These are phyloP conservation scores for Lasioglossum baleicum DNA, from an alignment of 1,140 invertebrate species.

Conservation along the genomic window DNA sequence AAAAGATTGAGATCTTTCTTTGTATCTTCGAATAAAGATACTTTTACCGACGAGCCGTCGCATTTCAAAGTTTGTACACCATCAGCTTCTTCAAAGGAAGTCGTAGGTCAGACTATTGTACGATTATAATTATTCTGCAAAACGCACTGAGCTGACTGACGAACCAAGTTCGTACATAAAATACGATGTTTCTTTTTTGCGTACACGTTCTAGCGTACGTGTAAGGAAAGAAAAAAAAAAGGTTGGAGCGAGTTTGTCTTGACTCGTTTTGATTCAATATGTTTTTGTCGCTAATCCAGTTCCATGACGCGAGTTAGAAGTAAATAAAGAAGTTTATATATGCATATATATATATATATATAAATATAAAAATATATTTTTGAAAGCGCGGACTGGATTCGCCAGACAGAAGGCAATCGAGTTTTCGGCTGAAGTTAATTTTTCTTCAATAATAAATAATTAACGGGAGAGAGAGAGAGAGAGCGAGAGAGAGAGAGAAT, in stretches of 20 bases:
- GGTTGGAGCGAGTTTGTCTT: slow-evolving; percentile 21
- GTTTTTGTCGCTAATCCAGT: slow-evolving; percentile 68
- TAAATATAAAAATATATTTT: slow-evolving; percentile 66
- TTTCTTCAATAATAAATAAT: slow-evolving; percentile 40
- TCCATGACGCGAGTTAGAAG: slow-evolving; percentile 66
- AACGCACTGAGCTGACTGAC: slow-evolving; percentile 50
- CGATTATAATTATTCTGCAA: slow-evolving; percentile 48
- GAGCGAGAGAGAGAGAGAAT: not conserved
- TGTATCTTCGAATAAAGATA: slow-evolving; percentile 44
- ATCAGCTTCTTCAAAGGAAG: slow-evolving; percentile 47
- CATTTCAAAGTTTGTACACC: slow-evolving; percentile 40
- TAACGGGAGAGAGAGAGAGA: slow-evolving; percentile 31
- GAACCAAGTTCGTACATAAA: slow-evolving; percentile 38
- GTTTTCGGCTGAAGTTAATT: slow-evolving; percentile 54
- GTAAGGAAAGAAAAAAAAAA: not conserved
- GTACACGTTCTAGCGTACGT: slow-evolving; percentile 69
- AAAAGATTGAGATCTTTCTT: slow-evolving; percentile 31
- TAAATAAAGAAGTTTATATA: slow-evolving; percentile 64
- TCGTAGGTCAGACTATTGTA: slow-evolving; percentile 47
- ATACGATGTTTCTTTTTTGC: slow-evolving; percentile 53
- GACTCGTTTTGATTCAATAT: slow-evolving; percentile 39
- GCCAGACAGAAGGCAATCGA: slow-evolving; percentile 53
- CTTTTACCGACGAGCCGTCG: slow-evolving; percentile 31
- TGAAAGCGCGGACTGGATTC: slow-evolving; percentile 67
- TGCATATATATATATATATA: slow-evolving; percentile 63